A percentile compares a stretch with the other conserved stretches of the same genome.
Evolutionary conservation across 2,113 vertebrate genomes (phyloP).

Genomic region (Actenoides hombroni): DNA sequence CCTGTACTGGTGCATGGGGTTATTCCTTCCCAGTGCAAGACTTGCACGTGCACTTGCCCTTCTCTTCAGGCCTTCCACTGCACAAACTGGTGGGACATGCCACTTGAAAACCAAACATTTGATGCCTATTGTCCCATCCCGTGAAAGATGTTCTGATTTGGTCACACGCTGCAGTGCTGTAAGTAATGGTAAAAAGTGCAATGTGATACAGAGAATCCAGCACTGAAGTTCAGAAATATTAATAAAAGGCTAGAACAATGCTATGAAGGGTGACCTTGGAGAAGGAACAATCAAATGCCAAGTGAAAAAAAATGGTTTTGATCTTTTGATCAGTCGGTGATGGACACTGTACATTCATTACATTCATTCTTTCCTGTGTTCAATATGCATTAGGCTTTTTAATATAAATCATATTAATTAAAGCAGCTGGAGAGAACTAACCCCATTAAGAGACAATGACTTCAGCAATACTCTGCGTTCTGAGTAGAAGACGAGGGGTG

Average conservation of each 20-base stretch:
- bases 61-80: not conserved
- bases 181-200: not conserved
- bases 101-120: not conserved
- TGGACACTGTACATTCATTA: not conserved
- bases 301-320: not conserved
- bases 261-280: not conserved
- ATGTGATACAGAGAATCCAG: not conserved
- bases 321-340: not conserved
- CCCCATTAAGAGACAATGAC: not conserved
- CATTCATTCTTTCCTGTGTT: not conserved
- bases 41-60: too few species aligned
- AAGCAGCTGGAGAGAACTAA: not conserved
- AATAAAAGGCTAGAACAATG: not conserved
- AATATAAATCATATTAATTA: not conserved
- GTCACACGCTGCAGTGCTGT: not conserved
- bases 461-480: not conserved
- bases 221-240: not conserved
- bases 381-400: not conserved
- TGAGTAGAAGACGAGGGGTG: not conserved
- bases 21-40: too few species aligned
- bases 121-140: not conserved
- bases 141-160: not conserved
- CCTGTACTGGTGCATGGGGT: too few species aligned
- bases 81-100: not conserved
- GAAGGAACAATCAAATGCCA: not conserved